Evolutionary conservation across 92 coral and sea anemone species (phyloP).

Genomic region (Zoanthus solanderi): DNA sequence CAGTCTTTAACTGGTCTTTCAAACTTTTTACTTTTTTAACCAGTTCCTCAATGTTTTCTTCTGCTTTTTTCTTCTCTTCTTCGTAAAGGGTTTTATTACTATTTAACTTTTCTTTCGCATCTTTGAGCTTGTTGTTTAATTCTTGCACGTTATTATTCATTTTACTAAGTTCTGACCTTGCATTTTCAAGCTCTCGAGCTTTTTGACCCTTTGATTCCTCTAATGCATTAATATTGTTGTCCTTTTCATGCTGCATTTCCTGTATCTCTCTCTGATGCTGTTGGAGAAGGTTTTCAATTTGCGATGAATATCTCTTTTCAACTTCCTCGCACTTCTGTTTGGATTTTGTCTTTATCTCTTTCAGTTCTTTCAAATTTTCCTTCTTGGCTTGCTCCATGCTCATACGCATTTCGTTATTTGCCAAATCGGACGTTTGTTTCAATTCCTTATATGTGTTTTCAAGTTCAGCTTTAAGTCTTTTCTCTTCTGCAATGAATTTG

Average conservation of each 20-base stretch:
- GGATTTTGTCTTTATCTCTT: conserved; percentile 69
- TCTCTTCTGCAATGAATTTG: conserved; percentile 64
- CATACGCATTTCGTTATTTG: conserved; percentile 65
- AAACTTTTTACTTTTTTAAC: conserved; percentile 57
- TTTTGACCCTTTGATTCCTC: conserved; percentile 47
- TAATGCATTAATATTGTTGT: conserved; percentile 53
- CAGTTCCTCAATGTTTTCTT: conserved; percentile 57
- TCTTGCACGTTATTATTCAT: conserved; percentile 63
- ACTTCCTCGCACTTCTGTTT: conserved; percentile 81
- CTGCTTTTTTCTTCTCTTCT: conserved; percentile 64
- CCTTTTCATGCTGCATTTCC: conserved; percentile 58
- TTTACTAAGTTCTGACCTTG: conserved; percentile 57
- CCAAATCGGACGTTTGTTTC: conserved; percentile 74
- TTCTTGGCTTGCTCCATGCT: conserved; percentile 73
- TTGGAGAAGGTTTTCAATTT: conserved; percentile 79
- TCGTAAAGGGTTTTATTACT: conserved; percentile 58
- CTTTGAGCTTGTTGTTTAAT: conserved; percentile 72
- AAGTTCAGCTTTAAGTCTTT: conserved; percentile 69
- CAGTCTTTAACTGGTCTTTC: conserved; percentile 52
- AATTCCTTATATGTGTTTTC: conserved; percentile 73
- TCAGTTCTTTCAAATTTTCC: conserved; percentile 71
- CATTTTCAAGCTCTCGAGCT: conserved; percentile 65
- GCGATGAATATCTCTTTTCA: conserved; percentile 76
- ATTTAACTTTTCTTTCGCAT: conserved; percentile 83
- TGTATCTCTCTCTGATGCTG: conserved; percentile 76